A percentile compares a stretch with the other conserved stretches of the same genome.
phyloP scores from a whole-genome alignment of 2,888 invertebrate genomes.

The Hypselothyrea guttata region DNA sequence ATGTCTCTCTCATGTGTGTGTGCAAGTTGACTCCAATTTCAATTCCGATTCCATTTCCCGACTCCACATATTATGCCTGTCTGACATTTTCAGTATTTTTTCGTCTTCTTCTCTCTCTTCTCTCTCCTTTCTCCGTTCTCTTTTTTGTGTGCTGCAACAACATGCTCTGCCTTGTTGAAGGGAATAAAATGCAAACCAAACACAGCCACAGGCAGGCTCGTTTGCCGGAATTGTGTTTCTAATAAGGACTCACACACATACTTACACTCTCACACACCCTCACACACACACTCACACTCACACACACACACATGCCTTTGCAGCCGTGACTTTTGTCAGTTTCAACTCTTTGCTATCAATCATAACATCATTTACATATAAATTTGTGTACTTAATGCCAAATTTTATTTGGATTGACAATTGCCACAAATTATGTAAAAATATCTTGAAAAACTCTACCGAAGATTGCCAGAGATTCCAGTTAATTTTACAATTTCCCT shows the following conservation, averaged over 20 bases:
- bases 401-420: conserved; percentile 27
- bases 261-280: background rate
- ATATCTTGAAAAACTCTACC: too few relatives aligned
- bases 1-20: conserved; percentile 36
- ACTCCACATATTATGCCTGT: conserved; percentile 11
- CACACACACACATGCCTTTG: background rate
- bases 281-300: background rate
- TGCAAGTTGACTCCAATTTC: conserved; percentile 54
- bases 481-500: too few relatives aligned
- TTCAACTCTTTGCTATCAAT: conserved; percentile 30
- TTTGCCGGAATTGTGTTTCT: conserved; percentile 46
- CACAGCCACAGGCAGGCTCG: conserved; percentile 43
- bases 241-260: conserved; percentile 25
- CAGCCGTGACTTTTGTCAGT: background rate
- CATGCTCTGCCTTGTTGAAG: background rate
- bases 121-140: background rate
- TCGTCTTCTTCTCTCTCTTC: background rate
- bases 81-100: conserved; percentile 4
- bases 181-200: conserved; percentile 38
- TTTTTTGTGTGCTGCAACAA: background rate
- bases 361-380: conserved; percentile 35
- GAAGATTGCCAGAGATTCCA: too few relatives aligned
- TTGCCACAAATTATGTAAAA: background rate
- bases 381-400: conserved; percentile 40
- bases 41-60: conserved; percentile 25